phyloP scores from a whole-genome alignment of 2,888 invertebrate species.

The Acleris holmiana region DNA sequence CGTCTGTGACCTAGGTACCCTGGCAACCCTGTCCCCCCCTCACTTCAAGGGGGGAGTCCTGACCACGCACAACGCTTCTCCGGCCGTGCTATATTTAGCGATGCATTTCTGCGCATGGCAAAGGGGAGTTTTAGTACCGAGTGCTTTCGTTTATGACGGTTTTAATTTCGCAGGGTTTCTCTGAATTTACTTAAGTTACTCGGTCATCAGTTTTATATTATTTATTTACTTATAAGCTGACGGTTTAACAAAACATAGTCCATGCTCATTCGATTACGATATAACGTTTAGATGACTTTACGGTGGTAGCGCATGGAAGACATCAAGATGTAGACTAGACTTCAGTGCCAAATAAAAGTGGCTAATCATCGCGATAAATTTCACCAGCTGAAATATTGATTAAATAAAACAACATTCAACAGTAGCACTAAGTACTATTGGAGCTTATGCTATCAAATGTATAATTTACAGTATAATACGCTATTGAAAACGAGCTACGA shows the following conservation, averaged over 20 bases:
- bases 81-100: slow-evolving; percentile 74
- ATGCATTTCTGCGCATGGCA: slow-evolving; percentile 59
- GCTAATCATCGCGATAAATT: too few species aligned
- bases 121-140: slow-evolving; percentile 39
- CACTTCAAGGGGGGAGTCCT: slow-evolving; percentile 61
- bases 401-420: too few species aligned
- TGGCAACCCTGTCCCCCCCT: slow-evolving; percentile 47
- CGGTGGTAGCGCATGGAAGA: too few species aligned
- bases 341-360: too few species aligned
- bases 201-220: too few species aligned
- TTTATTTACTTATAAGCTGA: too few species aligned
- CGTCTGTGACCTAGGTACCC: slow-evolving; percentile 58
- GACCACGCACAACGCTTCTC: slow-evolving; percentile 77
- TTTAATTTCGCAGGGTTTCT: background rate
- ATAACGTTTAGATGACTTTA: too few species aligned
- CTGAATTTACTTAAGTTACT: background rate
- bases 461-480: slow-evolving; percentile 31
- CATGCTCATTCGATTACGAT: too few species aligned
- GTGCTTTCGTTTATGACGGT: slow-evolving; percentile 30
- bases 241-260: too few species aligned
- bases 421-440: background rate
- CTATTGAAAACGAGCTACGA: slow-evolving; percentile 18
- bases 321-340: too few species aligned
- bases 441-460: slow-evolving; percentile 1
- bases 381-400: too few species aligned